A percentile compares a stretch with the other conserved stretches of the same genome.
Conservation (phyloP, 2,888 invertebrate species). For the Cryptophagus acutangulus region DNA sequence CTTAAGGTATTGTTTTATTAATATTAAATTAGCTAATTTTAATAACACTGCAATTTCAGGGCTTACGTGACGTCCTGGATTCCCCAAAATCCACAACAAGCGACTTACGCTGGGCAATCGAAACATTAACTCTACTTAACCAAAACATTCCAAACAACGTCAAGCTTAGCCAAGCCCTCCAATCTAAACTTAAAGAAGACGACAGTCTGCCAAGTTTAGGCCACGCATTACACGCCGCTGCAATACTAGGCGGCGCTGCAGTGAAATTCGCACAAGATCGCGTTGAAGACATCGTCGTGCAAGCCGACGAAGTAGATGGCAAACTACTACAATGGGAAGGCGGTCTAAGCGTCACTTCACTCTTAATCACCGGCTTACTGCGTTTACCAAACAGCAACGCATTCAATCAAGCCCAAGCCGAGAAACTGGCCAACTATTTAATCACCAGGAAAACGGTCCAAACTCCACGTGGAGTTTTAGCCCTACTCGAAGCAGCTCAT, state of each 20-base stretch:
- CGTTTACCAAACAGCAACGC: constrained; percentile 59
- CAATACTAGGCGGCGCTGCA: constrained; percentile 59
- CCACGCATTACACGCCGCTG: constrained; percentile 77
- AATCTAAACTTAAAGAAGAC: constrained; percentile 77
- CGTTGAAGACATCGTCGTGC: constrained; percentile 87
- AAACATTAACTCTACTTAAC: constrained; percentile 63
- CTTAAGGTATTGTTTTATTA: constrained; percentile 49
- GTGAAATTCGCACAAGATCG: constrained; percentile 66
- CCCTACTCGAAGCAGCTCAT: constrained; percentile 72
- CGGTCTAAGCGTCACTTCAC: constrained; percentile 72
- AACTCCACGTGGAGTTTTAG: constrained; percentile 75
- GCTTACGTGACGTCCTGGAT: constrained; percentile 56
- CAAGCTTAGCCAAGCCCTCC: constrained; percentile 67
- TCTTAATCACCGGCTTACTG: constrained; percentile 54
- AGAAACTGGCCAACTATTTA: constrained; percentile 80
- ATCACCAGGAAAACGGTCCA: constrained; percentile 85
- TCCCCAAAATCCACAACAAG: constrained; percentile 61
- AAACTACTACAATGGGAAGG: constrained; percentile 88
- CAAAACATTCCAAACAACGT: constrained; percentile 59
- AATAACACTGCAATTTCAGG: constrained; percentile 36
- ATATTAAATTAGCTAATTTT: background rate
- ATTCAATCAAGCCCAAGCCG: constrained; percentile 69
- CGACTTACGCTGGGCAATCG: constrained; percentile 72
- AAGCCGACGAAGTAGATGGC: constrained; percentile 90
- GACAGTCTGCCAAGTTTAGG: constrained; percentile 72